phyloP scores from a whole-genome alignment of 2,797 vertebrate species.

The Intellagama lesueurii region DNA sequence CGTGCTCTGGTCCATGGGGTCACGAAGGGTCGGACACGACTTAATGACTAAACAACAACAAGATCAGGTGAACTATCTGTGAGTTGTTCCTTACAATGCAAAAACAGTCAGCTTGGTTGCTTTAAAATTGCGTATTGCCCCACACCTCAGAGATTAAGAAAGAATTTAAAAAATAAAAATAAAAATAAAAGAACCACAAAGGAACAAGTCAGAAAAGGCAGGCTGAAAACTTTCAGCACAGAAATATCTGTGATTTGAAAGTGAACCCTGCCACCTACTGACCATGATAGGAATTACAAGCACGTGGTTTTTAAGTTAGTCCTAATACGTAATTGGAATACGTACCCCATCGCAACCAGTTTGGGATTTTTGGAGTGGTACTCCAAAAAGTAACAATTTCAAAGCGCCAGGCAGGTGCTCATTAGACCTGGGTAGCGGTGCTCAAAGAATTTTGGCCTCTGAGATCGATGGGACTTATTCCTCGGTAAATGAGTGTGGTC shows the following conservation, averaged over 20 bases:
- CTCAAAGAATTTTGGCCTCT: too few species aligned
- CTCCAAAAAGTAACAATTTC: too few species aligned
- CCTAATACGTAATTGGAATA: too few species aligned
- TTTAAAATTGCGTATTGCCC: not conserved
- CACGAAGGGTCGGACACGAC: too few species aligned
- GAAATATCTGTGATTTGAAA: not conserved
- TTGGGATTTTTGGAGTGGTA: not conserved
- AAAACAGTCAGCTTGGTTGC: not conserved
- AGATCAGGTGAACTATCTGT: too few species aligned
- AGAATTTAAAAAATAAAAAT: not conserved
- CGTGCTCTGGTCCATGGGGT: too few species aligned
- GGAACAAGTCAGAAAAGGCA: not conserved
- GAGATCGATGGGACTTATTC: too few species aligned
- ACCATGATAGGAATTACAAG: too few species aligned
- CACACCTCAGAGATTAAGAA: not conserved
- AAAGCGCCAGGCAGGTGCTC: not conserved
- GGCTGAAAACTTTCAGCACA: not conserved
- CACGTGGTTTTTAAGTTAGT: not conserved
- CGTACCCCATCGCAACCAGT: too few species aligned
- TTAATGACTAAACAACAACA: too few species aligned
- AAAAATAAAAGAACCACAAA: not conserved
- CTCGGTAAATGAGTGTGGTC: too few species aligned
- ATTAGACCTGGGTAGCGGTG: not conserved
- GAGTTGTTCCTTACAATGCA: too few species aligned
- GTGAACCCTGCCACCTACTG: conserved; percentile 8